These are phyloP conservation scores for Anableps anableps DNA, from an alignment of 2,797 vertebrate species.

Conservation along the genomic window DNA sequence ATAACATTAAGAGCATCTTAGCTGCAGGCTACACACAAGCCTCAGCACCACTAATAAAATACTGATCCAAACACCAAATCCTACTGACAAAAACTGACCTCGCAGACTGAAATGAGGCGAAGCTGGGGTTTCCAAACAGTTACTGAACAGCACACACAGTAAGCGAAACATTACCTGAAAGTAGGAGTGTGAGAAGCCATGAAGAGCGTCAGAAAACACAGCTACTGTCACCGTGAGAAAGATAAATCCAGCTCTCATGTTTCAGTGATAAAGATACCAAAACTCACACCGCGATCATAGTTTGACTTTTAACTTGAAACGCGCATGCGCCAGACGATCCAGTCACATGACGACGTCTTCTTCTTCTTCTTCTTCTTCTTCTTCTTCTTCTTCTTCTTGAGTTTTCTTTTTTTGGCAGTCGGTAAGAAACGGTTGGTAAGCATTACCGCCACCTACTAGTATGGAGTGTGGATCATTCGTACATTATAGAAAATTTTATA, in stretches of 20 bases:
- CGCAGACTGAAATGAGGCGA: neutral
- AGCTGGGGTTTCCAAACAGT: neutral
- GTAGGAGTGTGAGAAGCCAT: neutral
- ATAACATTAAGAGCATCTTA: neutral
- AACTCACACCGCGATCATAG: neutral
- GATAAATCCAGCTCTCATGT: neutral
- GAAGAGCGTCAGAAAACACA: neutral
- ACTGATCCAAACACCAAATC: neutral
- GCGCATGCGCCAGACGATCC: neutral
- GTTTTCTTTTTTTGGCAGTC: too few relatives aligned
- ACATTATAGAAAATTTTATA: too few relatives aligned
- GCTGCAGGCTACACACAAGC: neutral
- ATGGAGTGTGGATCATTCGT: too few relatives aligned
- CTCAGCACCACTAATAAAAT: neutral
- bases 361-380: too few relatives aligned
- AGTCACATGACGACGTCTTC: constrained; percentile 40
- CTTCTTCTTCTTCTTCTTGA: too few relatives aligned
- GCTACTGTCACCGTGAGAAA: neutral
- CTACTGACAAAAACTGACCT: neutral
- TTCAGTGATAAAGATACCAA: neutral
- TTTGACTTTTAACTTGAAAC: neutral
- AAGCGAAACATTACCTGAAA: constrained; percentile 46
- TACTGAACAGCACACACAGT: neutral
- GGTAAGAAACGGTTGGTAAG: too few relatives aligned
- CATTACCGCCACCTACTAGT: too few relatives aligned